Conservation (phyloP, 2,113 vertebrate species). For the Pao palembangensis region DNA sequence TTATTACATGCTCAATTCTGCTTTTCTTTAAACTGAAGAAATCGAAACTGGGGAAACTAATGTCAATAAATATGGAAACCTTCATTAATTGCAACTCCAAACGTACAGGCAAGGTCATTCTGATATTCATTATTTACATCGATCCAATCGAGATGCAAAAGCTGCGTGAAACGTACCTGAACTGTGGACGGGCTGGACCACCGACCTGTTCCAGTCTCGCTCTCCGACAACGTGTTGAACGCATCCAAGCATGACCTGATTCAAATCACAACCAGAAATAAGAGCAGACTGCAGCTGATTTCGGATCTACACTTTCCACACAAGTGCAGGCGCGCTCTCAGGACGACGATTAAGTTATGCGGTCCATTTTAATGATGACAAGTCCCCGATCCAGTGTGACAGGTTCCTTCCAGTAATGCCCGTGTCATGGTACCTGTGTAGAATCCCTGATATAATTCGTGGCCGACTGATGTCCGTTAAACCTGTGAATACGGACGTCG, state of each 20-base stretch:
- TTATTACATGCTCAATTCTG: not conserved
- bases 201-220: constrained; percentile 54
- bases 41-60: too few relatives aligned
- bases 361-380: constrained; percentile 31
- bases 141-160: not conserved
- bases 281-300: not conserved
- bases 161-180: constrained; percentile 59
- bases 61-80: too few relatives aligned
- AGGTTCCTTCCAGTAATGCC: constrained; percentile 20
- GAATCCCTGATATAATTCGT: constrained; percentile 29
- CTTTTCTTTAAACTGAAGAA: too few relatives aligned
- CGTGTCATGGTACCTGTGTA: constrained; percentile 46
- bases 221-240: constrained; percentile 74
- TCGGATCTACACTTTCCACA: not conserved
- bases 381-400: constrained; percentile 21
- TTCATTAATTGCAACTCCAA: too few relatives aligned
- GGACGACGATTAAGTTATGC: constrained; percentile 30
- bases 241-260: not conserved
- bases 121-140: too few relatives aligned
- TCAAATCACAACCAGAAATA: not conserved
- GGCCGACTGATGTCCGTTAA: too few relatives aligned
- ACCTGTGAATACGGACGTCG: not conserved
- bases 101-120: too few relatives aligned
- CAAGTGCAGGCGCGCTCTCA: constrained; percentile 2
- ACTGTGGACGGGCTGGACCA: constrained; percentile 39